phyloP scores from a whole-genome alignment of 2,113 vertebrate species.

The Tupaia tana region DNA sequence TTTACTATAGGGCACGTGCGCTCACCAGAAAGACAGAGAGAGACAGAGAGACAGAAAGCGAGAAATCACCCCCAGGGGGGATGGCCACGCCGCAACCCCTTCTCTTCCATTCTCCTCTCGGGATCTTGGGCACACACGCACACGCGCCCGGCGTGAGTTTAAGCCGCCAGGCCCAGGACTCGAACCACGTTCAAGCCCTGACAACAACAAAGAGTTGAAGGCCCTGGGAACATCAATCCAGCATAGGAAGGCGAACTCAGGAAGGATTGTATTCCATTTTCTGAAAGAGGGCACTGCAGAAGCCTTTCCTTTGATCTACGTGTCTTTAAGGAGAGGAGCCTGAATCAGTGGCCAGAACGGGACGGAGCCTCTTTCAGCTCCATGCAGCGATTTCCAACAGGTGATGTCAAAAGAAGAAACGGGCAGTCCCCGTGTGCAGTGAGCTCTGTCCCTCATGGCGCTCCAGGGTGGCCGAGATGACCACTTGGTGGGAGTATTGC shows the following conservation, averaged over 20 bases:
- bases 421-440: neutral
- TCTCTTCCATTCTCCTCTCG: too few species aligned
- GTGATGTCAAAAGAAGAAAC: neutral
- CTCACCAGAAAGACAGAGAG: too few species aligned
- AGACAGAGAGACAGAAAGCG: too few species aligned
- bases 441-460: neutral
- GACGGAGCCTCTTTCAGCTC: neutral
- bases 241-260: constrained; percentile 22
- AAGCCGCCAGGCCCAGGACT: too few species aligned
- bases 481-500: constrained; percentile 77
- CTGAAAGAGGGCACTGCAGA: neutral
- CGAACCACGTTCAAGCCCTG: neutral
- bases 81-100: too few species aligned
- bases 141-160: too few species aligned
- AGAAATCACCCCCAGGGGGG: too few species aligned
- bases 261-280: neutral
- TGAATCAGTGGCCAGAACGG: neutral
- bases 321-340: neutral
- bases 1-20: too few species aligned
- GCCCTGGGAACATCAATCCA: neutral
- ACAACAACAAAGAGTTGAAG: neutral
- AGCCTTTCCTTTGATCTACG: neutral
- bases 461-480: neutral
- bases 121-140: too few species aligned
- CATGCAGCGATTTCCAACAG: neutral